Base-by-base conservation (phyloP, 2,113 vertebrate species). In the Theropithecus gelada region DNA sequence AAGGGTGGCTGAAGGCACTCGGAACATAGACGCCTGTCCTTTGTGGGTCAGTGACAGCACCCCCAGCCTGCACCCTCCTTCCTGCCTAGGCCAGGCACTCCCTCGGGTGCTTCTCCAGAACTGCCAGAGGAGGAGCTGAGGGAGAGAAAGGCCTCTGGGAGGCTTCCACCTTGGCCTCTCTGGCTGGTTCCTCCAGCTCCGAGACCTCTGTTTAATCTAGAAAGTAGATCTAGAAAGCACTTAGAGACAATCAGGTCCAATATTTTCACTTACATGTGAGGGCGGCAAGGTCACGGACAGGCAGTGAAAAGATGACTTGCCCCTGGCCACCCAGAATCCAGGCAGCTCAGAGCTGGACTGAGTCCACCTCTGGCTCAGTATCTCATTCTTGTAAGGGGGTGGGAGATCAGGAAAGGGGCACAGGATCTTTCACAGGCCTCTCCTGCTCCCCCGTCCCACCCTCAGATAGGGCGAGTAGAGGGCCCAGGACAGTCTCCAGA, bases 261-360 rank as follows among this genome's bases (percentile, higher is more conserved):
- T 64, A n/a, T 40, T 89, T 38, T 98, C 79, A 80, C 59, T 83
- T 35, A 43, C 10, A 38, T 1, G 22, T 81, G 48, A 79, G 13
- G 76, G 40, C 82, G 94, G 80, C 91, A 32, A 95, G 81, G n/a
- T 18, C 84, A 73, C 81, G 59, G 55, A 93, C 91, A 96, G 91
- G 88, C 94, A 22, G 93, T 70, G 30, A 64, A 12, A 64, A 64
- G 5, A 64, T 64, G 66, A 93, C 87, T 96, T 88, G 72, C 52
- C 72, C 82, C n/a, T 32, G 80, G 91, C 81, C 88, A 93, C 48
- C 55, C 35, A 84, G 90, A 82, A 23, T 57, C 40, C 64, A 93
- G 82, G 73, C 16, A 59, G 59, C 68, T 57, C 40, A 93, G 81
- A 73, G 18, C 32, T 6, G 7, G n/a, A 22, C 80, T 55, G 43